These are phyloP conservation scores for Aethes cnicana DNA, from an alignment of 2,888 invertebrate species.

Conservation along the genomic window DNA sequence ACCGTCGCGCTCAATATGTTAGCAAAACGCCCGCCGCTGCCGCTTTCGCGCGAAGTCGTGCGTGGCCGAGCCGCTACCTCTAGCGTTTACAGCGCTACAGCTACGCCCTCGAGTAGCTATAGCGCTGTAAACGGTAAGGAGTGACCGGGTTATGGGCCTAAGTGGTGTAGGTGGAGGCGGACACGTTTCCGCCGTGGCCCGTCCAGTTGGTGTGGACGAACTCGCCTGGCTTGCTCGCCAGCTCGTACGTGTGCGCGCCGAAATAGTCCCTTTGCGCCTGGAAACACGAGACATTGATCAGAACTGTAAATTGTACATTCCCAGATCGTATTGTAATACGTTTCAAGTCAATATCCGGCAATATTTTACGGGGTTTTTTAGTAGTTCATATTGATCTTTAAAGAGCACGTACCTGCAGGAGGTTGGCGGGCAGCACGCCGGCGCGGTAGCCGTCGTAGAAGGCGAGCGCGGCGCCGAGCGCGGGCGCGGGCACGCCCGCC, in stretches of 20 bases:
- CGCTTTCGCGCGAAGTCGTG: too few relatives aligned
- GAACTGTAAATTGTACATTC: neutral
- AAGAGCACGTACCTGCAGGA: conserved; percentile 89
- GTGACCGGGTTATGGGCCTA: too few relatives aligned
- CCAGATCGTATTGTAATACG: neutral
- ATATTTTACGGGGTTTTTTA: too few relatives aligned
- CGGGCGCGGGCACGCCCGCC: conserved; percentile 96
- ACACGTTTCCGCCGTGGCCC: conserved; percentile 97
- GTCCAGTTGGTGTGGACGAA: conserved; percentile 99
- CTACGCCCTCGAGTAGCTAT: too few relatives aligned
- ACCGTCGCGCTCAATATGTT: too few relatives aligned
- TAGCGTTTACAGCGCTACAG: too few relatives aligned
- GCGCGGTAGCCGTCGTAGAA: conserved; percentile 98
- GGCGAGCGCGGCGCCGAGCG: conserved; percentile 95
- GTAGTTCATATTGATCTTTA: too few relatives aligned
- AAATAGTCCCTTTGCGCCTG: conserved; percentile 98
- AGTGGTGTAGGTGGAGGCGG: conserved; percentile 92
- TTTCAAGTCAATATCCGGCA: neutral
- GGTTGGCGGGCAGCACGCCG: conserved; percentile 94
- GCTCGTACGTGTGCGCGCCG: conserved; percentile 99
- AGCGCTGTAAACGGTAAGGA: too few relatives aligned
- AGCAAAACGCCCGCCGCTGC: too few relatives aligned
- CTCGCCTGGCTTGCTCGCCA: conserved; percentile 91
- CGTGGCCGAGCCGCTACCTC: too few relatives aligned
- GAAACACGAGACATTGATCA: too few relatives aligned